phyloP scores from a whole-genome alignment of 2,888 invertebrate species.

The Thelaira solivaga region DNA sequence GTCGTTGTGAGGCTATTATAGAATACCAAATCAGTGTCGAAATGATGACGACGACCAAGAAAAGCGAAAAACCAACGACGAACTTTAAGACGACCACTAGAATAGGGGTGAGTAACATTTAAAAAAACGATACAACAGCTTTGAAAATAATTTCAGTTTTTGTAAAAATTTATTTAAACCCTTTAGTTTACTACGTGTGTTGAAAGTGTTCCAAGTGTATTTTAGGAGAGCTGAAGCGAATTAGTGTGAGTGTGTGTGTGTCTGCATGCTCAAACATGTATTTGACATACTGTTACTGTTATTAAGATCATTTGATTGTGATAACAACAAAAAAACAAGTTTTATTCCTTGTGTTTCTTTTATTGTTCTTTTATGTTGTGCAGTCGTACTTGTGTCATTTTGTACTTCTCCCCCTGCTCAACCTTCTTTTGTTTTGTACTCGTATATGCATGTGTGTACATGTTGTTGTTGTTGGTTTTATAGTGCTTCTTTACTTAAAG shows the following conservation, averaged over 20 bases:
- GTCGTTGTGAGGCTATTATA: too few species aligned
- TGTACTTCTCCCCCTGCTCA: neutral
- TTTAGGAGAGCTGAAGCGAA: too few species aligned
- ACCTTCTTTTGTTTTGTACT: slow-evolving; percentile 37
- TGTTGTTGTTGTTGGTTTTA: slow-evolving; percentile 31
- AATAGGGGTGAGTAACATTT: too few species aligned
- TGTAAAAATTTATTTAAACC: too few species aligned
- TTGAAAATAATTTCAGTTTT: too few species aligned
- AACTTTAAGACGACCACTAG: too few species aligned
- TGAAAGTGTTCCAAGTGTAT: too few species aligned
- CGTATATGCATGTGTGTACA: neutral
- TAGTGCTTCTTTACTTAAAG: slow-evolving; percentile 4
- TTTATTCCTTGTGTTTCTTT: slow-evolving; percentile 26
- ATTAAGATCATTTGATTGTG: slow-evolving; percentile 55
- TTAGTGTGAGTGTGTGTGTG: neutral
- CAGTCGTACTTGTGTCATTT: neutral
- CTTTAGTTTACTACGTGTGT: too few species aligned
- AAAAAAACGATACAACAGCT: too few species aligned
- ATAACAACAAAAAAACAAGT: slow-evolving; percentile 46
- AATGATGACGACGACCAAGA: too few species aligned
- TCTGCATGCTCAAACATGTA: neutral
- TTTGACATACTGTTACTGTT: slow-evolving; percentile 47
- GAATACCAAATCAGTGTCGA: too few species aligned
- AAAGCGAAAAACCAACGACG: too few species aligned
- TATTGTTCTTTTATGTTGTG: slow-evolving; percentile 31